These are phyloP conservation scores for Heliconius congener DNA, from an alignment of 1,140 invertebrate genomes.

Conservation along the genomic window DNA sequence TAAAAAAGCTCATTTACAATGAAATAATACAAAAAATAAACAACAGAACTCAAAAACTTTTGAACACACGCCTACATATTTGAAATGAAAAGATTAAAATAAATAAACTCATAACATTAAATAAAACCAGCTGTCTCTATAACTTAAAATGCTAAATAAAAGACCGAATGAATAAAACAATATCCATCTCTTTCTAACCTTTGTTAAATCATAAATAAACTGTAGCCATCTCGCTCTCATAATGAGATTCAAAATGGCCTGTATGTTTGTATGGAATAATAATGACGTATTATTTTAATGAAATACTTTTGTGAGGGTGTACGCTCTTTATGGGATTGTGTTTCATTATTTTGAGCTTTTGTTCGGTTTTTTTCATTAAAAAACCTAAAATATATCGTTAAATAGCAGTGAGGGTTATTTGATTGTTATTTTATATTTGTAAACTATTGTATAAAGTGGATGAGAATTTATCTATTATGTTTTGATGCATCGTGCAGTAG, in stretches of 20 bases:
- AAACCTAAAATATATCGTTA: not conserved
- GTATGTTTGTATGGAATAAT: constrained; percentile 47
- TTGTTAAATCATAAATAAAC: constrained; percentile 15
- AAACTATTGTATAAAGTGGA: too few relatives aligned
- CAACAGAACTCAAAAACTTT: constrained; percentile 9
- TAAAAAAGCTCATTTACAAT: not conserved
- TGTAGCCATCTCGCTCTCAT: constrained; percentile 45
- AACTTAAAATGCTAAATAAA: constrained; percentile 24
- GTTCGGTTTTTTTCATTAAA: constrained; percentile 20
- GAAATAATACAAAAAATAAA: constrained; percentile 1
- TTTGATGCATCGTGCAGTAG: not conserved
- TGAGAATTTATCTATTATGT: not conserved
- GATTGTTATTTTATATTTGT: not conserved
- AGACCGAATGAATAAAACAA: constrained; percentile 32
- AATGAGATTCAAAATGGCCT: constrained; percentile 58
- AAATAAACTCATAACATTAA: constrained; percentile 40
- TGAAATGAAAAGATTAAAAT: not conserved
- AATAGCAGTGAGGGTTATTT: not conserved
- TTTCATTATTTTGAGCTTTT: constrained; percentile 42
- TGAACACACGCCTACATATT: constrained; percentile 1
- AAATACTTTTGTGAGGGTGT: constrained; percentile 40
- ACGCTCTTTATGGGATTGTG: constrained; percentile 40
- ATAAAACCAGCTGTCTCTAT: constrained; percentile 31
- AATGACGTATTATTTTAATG: constrained; percentile 63
- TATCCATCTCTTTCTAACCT: constrained; percentile 3